These are phyloP conservation scores for Pherbina coryleti DNA, from an alignment of 2,888 invertebrate genomes.

Conservation along the genomic window DNA sequence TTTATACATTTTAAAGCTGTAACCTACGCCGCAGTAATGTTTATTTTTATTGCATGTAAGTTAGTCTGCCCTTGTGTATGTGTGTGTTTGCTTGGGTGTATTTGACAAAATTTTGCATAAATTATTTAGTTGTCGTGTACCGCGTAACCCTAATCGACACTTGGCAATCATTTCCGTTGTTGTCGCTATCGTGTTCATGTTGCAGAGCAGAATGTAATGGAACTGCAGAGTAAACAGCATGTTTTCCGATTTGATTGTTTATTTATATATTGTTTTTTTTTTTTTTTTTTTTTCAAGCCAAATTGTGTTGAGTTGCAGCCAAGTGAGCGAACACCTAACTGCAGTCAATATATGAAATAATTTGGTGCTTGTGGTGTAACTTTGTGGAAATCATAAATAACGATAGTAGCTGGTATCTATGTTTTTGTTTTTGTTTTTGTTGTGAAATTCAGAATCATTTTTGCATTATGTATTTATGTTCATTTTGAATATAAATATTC, in stretches of 20 bases:
- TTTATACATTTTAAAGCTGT: neutral
- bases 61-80: neutral
- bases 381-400: neutral
- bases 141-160: constrained; percentile 34
- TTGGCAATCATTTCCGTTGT: constrained; percentile 42
- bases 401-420: neutral
- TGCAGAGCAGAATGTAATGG: neutral
- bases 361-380: neutral
- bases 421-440: too few species aligned
- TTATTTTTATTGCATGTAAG: neutral
- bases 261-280: constrained; percentile 11
- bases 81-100: neutral
- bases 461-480: too few species aligned
- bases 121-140: constrained; percentile 58
- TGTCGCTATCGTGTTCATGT: constrained; percentile 46
- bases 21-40: neutral
- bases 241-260: constrained; percentile 33
- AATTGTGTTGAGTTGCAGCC: too few species aligned
- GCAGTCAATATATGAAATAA: too few species aligned
- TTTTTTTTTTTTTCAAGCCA: too few species aligned
- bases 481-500: too few species aligned
- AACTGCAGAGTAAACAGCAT: constrained; percentile 4
- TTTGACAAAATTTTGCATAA: constrained; percentile 54
- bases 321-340: too few species aligned
- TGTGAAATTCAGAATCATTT: too few species aligned